A percentile compares a stretch with the other conserved stretches of the same genome.
Evolutionary conservation across 2,888 invertebrate species (phyloP).

Genomic region (Caenorhabditis japonica): DNA sequence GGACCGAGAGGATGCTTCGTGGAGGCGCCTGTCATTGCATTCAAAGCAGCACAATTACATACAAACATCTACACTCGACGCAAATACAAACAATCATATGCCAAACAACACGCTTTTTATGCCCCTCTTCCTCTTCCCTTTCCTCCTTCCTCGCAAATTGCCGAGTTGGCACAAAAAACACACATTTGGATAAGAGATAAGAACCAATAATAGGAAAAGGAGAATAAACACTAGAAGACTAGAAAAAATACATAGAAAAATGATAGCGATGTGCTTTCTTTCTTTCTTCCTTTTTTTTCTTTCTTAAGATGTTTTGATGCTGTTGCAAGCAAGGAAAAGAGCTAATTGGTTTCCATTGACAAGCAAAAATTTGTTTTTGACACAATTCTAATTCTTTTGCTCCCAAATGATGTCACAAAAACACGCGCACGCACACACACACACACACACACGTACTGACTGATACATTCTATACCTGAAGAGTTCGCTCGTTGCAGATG

Average conservation of each 20-base stretch:
- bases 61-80: slow-evolving; percentile 51
- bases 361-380: slow-evolving; percentile 12
- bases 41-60: slow-evolving; percentile 54
- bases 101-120: slow-evolving; percentile 46
- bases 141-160: slow-evolving; percentile 30
- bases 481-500: slow-evolving; percentile 2
- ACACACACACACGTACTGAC: too few species aligned
- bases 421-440: neutral
- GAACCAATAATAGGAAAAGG: neutral
- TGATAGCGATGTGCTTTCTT: slow-evolving; percentile 11
- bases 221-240: slow-evolving; percentile 4
- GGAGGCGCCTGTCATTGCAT: slow-evolving; percentile 47
- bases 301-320: slow-evolving; percentile 26
- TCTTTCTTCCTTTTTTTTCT: slow-evolving; percentile 9
- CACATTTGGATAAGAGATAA: slow-evolving; percentile 2
- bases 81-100: slow-evolving; percentile 51
- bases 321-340: slow-evolving; percentile 8
- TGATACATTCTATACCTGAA: slow-evolving; percentile 15
- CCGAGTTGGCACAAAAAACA: slow-evolving; percentile 38
- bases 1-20: slow-evolving; percentile 32
- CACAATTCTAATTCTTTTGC: neutral
- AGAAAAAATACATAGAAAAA: neutral
- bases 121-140: slow-evolving; percentile 15
- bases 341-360: slow-evolving; percentile 33
- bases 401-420: slow-evolving; percentile 22